Conservation (phyloP, 2,113 vertebrate genomes). For the Lontra canadensis region DNA sequence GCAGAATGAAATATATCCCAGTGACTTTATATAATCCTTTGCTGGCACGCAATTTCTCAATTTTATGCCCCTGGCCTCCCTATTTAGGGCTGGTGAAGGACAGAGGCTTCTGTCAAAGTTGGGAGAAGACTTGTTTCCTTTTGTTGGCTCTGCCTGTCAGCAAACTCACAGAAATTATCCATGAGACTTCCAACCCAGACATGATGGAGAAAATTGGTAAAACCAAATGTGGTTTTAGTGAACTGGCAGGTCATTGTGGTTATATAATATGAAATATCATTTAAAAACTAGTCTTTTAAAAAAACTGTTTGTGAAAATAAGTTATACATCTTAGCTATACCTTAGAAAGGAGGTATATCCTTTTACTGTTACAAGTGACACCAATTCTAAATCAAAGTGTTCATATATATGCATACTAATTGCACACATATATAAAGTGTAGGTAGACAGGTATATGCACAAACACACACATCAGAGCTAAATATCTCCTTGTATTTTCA, state of each 20-base stretch:
- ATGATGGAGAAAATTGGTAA: neutral
- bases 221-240: conserved; percentile 40
- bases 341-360: neutral
- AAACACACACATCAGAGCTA: neutral
- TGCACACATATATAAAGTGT: neutral
- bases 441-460: neutral
- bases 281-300: neutral
- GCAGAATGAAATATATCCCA: conserved; percentile 54
- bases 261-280: neutral
- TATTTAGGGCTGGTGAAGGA: neutral
- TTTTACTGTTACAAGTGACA: neutral
- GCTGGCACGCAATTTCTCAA: conserved; percentile 53
- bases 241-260: neutral
- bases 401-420: neutral
- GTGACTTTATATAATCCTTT: conserved; percentile 67
- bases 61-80: neutral
- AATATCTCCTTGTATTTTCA: neutral
- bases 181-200: neutral
- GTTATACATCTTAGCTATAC: neutral
- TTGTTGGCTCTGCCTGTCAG: conserved; percentile 15
- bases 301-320: neutral
- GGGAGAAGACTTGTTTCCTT: neutral
- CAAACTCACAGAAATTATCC: conserved; percentile 6
- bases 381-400: neutral
- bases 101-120: neutral